phyloP scores from a whole-genome alignment of 2,888 invertebrate genomes.

The Aspidiotus rigidus region DNA sequence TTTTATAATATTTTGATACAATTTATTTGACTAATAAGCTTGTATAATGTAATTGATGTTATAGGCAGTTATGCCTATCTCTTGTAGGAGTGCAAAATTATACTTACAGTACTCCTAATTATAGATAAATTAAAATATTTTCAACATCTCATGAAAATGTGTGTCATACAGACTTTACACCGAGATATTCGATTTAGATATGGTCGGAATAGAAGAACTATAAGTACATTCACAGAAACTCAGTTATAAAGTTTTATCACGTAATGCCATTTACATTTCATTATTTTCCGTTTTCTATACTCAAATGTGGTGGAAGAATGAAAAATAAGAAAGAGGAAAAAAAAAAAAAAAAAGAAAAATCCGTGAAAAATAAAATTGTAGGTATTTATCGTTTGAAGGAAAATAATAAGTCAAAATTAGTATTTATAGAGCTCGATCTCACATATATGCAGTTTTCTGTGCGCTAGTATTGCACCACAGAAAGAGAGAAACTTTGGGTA shows the following conservation, averaged over 20 bases:
- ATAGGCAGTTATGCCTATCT: no score
- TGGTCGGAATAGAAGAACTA: no score
- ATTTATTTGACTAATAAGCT: no score
- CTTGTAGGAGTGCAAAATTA: no score
- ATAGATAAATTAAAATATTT: no score
- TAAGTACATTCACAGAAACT: neutral
- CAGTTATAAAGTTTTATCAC: constrained; percentile 21
- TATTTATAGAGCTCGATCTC: constrained; percentile 29
- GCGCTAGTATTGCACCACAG: neutral
- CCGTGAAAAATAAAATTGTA: constrained; percentile 21
- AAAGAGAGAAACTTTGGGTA: neutral
- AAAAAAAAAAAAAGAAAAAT: constrained; percentile 25
- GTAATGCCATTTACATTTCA: constrained; percentile 24
- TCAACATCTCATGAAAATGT: no score
- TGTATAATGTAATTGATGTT: no score
- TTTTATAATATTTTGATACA: no score
- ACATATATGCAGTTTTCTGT: constrained; percentile 28
- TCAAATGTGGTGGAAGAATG: constrained; percentile 2
- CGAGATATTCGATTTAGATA: no score
- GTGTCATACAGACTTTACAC: no score
- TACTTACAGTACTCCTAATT: no score
- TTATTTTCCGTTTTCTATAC: constrained; percentile 16
- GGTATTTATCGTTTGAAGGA: constrained; percentile 25
- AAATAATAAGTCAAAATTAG: constrained; percentile 33
- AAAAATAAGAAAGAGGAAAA: constrained; percentile 18